Base-by-base conservation (phyloP, 2,888 invertebrate genomes). In the Tenthredo mesomela region DNA sequence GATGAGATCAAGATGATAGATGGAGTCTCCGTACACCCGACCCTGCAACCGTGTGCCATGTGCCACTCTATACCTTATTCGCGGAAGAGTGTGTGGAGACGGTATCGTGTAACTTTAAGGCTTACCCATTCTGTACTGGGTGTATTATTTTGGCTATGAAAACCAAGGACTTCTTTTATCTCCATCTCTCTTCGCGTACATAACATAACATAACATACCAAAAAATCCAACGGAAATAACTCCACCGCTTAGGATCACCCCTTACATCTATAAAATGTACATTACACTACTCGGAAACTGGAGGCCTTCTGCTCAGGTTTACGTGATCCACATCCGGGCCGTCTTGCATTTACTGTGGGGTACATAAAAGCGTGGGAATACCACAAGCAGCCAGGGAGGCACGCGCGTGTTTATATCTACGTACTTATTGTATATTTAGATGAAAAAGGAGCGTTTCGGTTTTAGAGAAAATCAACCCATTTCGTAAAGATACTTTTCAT, bases 1-100 rank as follows among this genome's bases (percentile, higher is more conserved):
- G 88, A 89, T 90, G 88, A 89, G 90, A 90, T 88, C 89, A 86
- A 86, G 87, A 90, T 90, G 90, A 90, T 90, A 89, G 89, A 90
- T 90, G 90, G 88, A 89, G 90, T 90, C 88, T 86, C 87, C 86
- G 85, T 86, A 84, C 86, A 47, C 54, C 77, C 15, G 29, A 54
- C 33, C 80, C 43, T 43, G 58, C 58, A 80, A 37, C 50, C 50
- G 61, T 80, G 61, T 80, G 80, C 80, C 61, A 37, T 61, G 40
- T 61, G 61, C n/a, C 40, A 58, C 61, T n/a, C n/a, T 21, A 40
- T 80, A 33, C 61, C 71, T 21, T 43, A 43, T 43, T 43, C 43
- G 71, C 71, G 43, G 43, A 40, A 73, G 43, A n/a, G n/a, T 40
- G 21, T 43, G 70, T 3, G 67, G 33, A 67, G 67, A 33, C 33